A percentile compares a stretch with the other conserved stretches of the same genome.
Conservation (phyloP, 2,113 vertebrate species). For the Sander lucioperca region DNA sequence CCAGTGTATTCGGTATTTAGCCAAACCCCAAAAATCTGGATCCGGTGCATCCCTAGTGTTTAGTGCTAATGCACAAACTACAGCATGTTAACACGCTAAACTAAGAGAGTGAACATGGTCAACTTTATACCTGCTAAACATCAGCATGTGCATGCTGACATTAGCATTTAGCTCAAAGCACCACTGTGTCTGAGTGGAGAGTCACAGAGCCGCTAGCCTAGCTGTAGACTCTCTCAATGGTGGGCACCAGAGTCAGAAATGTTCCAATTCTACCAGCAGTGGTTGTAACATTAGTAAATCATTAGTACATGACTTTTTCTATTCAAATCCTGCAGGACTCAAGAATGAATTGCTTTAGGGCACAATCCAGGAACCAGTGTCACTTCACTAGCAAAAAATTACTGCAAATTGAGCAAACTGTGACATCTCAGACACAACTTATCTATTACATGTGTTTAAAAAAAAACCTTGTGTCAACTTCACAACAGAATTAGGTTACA, state of each 20-base stretch:
- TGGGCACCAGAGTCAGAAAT: not conserved
- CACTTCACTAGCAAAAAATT: not conserved
- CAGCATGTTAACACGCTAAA: too few relatives aligned
- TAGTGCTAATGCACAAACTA: too few relatives aligned
- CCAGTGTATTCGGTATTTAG: too few relatives aligned
- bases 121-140: too few relatives aligned
- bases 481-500: constrained; percentile 8
- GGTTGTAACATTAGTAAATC: not conserved
- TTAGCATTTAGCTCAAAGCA: too few relatives aligned
- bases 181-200: too few relatives aligned
- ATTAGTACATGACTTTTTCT: not conserved
- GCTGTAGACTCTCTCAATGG: not conserved
- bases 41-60: too few relatives aligned
- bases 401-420: not conserved
- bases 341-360: not conserved
- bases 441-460: not conserved
- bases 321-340: not conserved
- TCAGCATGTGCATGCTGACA: too few relatives aligned
- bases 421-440: constrained; percentile 1
- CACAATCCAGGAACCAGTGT: constrained; percentile 2
- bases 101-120: too few relatives aligned
- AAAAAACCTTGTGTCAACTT: not conserved
- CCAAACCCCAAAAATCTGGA: too few relatives aligned
- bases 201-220: too few relatives aligned
- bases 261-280: not conserved